Evolutionary conservation across 2,113 vertebrate genomes (phyloP).

Genomic region (Phodopus roborovskii): DNA sequence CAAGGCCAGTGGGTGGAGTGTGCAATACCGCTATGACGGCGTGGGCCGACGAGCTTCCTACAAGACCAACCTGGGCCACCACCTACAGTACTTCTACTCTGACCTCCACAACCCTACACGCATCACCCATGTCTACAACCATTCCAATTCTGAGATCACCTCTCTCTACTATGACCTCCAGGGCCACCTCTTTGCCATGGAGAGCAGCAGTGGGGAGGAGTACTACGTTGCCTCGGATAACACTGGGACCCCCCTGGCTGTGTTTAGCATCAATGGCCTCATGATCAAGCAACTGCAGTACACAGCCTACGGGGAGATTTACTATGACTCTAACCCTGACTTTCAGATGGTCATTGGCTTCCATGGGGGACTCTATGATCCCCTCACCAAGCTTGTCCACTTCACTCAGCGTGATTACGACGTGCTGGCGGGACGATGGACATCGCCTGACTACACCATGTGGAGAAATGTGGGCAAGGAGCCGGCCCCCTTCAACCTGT

Average conservation of each 20-base stretch:
- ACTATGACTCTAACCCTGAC: slow-evolving; percentile 97
- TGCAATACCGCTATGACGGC: slow-evolving; percentile 97
- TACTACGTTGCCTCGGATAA: slow-evolving; percentile 98
- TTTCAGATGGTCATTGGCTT: slow-evolving; percentile 98
- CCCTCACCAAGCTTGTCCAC: slow-evolving; percentile 97
- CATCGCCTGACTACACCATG: slow-evolving; percentile 96
- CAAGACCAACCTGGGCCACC: slow-evolving; percentile 96
- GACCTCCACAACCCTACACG: slow-evolving; percentile 96
- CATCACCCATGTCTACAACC: slow-evolving; percentile 98
- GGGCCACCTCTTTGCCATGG: slow-evolving; percentile 99
- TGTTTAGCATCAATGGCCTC: slow-evolving; percentile 98
- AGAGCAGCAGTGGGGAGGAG: slow-evolving; percentile 98
- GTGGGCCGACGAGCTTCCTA: slow-evolving; percentile 96
- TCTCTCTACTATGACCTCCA: slow-evolving; percentile 98
- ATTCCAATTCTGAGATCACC: slow-evolving; percentile 98
- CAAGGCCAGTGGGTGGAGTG: slow-evolving; percentile 94
- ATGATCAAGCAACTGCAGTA: slow-evolving; percentile 99
- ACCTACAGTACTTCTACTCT: slow-evolving; percentile 98
- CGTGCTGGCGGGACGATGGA: slow-evolving; percentile 97
- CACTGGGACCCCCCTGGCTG: slow-evolving; percentile 96
- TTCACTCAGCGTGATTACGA: slow-evolving; percentile 99
- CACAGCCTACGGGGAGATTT: slow-evolving; percentile 98
- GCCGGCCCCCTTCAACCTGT: slow-evolving; percentile 96
- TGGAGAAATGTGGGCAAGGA: slow-evolving; percentile 98
- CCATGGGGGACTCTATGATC: slow-evolving; percentile 97